These are phyloP conservation scores for Leptestheria dahalacensis DNA, from an alignment of 1,140 invertebrate species.

Conservation along the genomic window DNA sequence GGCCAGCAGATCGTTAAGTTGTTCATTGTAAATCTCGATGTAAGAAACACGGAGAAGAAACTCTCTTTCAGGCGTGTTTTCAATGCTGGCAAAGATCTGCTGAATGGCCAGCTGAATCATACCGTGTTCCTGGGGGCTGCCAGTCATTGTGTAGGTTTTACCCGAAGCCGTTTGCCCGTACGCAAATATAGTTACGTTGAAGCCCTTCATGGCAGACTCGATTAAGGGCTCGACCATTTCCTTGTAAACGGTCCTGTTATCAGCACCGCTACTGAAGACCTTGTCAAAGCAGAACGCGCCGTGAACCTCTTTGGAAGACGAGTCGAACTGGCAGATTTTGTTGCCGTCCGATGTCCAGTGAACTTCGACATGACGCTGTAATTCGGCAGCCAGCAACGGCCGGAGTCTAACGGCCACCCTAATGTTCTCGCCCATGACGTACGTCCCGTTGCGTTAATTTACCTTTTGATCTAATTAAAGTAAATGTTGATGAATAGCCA, in stretches of 20 bases:
- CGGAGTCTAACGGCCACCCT: slow-evolving; percentile 58
- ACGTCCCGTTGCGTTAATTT: no score
- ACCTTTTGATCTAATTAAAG: no score
- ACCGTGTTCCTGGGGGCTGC: slow-evolving; percentile 47
- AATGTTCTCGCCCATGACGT: slow-evolving; percentile 40
- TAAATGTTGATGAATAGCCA: no score
- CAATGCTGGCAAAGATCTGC: slow-evolving; percentile 54
- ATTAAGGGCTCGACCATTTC: slow-evolving; percentile 52
- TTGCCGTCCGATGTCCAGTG: slow-evolving; percentile 45
- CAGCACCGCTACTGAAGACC: slow-evolving; percentile 45
- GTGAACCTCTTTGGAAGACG: slow-evolving; percentile 25
- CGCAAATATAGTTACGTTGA: slow-evolving; percentile 79
- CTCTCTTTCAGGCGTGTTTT: slow-evolving; percentile 41
- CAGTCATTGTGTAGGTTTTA: slow-evolving; percentile 57
- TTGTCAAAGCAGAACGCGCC: slow-evolving; percentile 41
- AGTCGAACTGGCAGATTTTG: slow-evolving; percentile 39
- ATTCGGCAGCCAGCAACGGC: slow-evolving; percentile 31
- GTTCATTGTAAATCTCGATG: slow-evolving; percentile 71
- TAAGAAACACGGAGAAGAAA: slow-evolving; percentile 59
- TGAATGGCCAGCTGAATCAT: slow-evolving; percentile 53
- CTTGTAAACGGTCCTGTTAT: slow-evolving; percentile 47
- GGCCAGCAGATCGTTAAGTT: slow-evolving; percentile 52
- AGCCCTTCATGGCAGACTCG: slow-evolving; percentile 52
- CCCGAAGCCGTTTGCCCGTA: slow-evolving; percentile 79
- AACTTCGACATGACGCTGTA: slow-evolving; percentile 22